A percentile compares a stretch with the other conserved stretches of the same genome.
These are phyloP conservation scores for Zelostemma sp. DNA, from an alignment of 1,140 invertebrate species.

Conservation along the genomic window DNA sequence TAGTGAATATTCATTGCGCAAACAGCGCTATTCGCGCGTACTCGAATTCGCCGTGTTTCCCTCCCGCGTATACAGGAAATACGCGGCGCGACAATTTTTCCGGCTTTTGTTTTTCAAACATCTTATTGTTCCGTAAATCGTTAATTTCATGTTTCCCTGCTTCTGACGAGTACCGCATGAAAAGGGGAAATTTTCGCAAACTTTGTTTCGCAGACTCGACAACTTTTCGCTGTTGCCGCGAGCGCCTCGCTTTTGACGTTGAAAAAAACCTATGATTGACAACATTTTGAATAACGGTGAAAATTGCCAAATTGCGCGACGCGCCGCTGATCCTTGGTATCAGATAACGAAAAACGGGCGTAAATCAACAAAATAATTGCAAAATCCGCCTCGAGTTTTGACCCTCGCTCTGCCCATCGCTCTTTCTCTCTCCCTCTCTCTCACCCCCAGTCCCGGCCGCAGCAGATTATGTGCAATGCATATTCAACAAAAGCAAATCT, in stretches of 20 bases:
- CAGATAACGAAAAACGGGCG: neutral
- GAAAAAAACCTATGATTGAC: no score
- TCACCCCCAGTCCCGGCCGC: no score
- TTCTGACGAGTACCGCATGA: no score
- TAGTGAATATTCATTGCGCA: conserved; percentile 3
- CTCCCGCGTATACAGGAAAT: neutral
- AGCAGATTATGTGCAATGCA: neutral
- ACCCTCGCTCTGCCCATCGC: no score
- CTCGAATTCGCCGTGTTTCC: neutral
- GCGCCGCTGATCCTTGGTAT: no score
- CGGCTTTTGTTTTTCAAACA: neutral
- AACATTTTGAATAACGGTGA: no score
- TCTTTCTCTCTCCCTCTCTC: neutral
- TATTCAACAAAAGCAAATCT: conserved; percentile 5
- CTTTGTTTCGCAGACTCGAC: no score
- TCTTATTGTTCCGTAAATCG: neutral
- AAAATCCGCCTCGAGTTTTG: no score
- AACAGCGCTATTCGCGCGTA: neutral
- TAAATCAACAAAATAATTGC: neutral
- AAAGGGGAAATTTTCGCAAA: no score
- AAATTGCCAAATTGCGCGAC: no score
- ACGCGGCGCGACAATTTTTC: neutral
- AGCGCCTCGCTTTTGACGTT: no score
- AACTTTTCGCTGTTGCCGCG: no score
- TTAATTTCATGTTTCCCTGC: neutral